These are phyloP conservation scores for Cnemophilus loriae DNA, from an alignment of 2,113 vertebrate species.

Conservation along the genomic window DNA sequence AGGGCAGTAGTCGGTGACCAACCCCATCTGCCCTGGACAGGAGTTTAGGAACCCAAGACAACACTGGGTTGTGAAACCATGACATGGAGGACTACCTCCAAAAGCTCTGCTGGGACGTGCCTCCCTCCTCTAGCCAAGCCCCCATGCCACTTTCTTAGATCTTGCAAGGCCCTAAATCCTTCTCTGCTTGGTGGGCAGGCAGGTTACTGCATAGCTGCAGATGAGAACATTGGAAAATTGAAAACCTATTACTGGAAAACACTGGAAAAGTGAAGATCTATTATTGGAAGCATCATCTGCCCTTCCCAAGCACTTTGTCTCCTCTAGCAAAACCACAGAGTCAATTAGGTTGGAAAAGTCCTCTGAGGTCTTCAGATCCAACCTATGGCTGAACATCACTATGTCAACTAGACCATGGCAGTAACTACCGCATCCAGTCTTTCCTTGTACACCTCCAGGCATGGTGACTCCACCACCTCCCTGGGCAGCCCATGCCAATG, in stretches of 20 bases:
- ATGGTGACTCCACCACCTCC: not conserved
- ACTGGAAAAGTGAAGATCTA: accelerated
- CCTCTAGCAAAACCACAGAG: not conserved
- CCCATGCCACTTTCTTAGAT: accelerated
- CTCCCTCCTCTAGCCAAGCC: too few relatives aligned
- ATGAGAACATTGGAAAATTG: not conserved
- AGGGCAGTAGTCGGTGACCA: not conserved
- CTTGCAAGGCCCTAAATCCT: too few relatives aligned
- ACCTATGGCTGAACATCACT: not conserved
- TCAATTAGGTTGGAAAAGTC: not conserved
- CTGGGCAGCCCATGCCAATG: not conserved
- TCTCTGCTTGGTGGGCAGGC: not conserved
- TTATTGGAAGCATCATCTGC: not conserved
- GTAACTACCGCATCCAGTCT: accelerated
- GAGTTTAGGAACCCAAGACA: not conserved
- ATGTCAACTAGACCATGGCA: not conserved
- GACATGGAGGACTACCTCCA: not conserved
- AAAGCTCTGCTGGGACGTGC: not conserved
- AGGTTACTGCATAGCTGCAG: accelerated
- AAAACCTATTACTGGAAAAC: accelerated
- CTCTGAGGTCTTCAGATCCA: not conserved
- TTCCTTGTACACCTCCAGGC: not conserved
- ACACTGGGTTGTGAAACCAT: accelerated
- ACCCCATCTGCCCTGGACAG: accelerated
- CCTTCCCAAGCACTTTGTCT: not conserved